These are phyloP conservation scores for Peromyscus attwateri DNA, from an alignment of 2,797 vertebrate species.

Conservation along the genomic window DNA sequence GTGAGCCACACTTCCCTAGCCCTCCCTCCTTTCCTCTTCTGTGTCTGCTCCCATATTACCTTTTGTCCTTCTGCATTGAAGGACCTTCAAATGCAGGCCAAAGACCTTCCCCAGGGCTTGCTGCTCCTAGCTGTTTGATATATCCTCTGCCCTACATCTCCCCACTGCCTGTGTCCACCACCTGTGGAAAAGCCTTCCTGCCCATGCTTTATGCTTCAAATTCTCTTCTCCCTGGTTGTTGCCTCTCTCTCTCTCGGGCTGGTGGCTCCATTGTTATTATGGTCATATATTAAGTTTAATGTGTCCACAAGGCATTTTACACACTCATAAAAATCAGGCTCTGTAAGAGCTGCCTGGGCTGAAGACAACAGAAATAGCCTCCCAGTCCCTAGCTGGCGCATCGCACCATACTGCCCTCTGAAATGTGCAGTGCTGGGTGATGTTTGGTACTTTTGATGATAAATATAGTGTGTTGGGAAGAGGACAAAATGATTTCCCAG, in stretches of 20 bases:
- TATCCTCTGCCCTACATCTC: neutral
- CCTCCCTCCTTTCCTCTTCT: neutral
- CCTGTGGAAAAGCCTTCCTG: constrained; percentile 37
- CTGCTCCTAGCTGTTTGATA: neutral
- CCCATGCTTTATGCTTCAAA: constrained; percentile 79
- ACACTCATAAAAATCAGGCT: constrained; percentile 79
- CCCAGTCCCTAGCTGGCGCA: neutral
- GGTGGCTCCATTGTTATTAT: constrained; percentile 76
- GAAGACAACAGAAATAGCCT: constrained; percentile 70
- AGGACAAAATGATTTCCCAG: constrained; percentile 58
- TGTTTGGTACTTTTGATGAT: constrained; percentile 45
- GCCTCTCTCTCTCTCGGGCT: constrained; percentile 48
- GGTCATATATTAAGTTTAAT: constrained; percentile 83
- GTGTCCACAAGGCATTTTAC: constrained; percentile 82
- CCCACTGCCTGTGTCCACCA: neutral
- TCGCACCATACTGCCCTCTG: neutral
- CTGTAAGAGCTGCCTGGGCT: constrained; percentile 72
- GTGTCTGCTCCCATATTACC: neutral
- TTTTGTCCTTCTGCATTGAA: neutral
- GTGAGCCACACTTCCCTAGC: neutral
- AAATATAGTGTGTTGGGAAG: constrained; percentile 61
- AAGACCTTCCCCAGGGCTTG: neutral
- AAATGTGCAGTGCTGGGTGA: constrained; percentile 50
- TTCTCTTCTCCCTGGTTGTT: constrained; percentile 73
- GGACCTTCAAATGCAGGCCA: neutral